Percentiles rank a stretch among this genome's conserved stretches.
phyloP scores from a whole-genome alignment of 2,113 vertebrate genomes.

The Platysternon megacephalum region DNA sequence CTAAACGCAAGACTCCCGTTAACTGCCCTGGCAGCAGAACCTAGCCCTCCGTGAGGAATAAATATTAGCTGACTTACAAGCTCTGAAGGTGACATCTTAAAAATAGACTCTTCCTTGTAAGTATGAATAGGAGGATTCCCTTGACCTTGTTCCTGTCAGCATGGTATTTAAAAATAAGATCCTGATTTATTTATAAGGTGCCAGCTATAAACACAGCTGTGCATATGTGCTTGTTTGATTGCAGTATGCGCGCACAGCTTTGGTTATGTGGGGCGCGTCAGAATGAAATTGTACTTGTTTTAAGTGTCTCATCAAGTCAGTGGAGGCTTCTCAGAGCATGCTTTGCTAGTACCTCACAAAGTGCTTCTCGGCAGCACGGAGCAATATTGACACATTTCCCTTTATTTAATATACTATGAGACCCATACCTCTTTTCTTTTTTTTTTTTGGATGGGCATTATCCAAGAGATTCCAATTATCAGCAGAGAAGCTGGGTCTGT shows the following conservation, averaged over 20 bases:
- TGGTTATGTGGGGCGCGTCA: neutral
- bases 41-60: neutral
- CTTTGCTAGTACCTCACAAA: neutral
- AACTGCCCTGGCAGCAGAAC: neutral
- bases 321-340: neutral
- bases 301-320: neutral
- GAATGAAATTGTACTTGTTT: neutral
- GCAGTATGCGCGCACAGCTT: slow-evolving; percentile 40
- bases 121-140: slow-evolving; percentile 12
- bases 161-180: slow-evolving; percentile 49
- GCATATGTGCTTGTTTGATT: slow-evolving; percentile 36
- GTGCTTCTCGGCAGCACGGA: neutral
- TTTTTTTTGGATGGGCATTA: neutral
- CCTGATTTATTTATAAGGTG: slow-evolving; percentile 21
- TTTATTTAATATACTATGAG: neutral
- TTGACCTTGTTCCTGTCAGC: slow-evolving; percentile 49
- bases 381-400: neutral
- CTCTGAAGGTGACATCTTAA: slow-evolving; percentile 8
- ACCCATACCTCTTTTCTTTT: neutral
- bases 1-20: neutral
- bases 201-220: slow-evolving; percentile 64
- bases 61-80: neutral
- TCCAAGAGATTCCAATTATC: neutral
- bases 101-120: neutral
- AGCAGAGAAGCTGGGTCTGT: neutral